Evolutionary conservation across 1,140 invertebrate species (phyloP).

Genomic region (Parapsyche elsis): DNA sequence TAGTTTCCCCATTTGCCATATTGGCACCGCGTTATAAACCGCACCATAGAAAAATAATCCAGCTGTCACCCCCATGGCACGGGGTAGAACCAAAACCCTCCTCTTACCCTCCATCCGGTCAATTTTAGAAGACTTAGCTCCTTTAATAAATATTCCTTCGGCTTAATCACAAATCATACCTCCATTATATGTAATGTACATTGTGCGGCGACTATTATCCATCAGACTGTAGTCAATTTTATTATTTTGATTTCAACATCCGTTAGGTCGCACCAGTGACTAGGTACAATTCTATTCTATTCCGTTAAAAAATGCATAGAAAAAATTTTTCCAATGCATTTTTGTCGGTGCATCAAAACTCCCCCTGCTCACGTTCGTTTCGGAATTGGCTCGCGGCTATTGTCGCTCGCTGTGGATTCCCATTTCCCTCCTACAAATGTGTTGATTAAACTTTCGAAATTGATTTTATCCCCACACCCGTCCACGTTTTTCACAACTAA

Average conservation of each 20-base stretch:
- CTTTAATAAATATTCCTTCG: too few relatives aligned
- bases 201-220: too few relatives aligned
- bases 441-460: conserved; percentile 54
- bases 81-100: not conserved
- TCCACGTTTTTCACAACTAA: not conserved
- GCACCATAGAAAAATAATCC: conserved; percentile 45
- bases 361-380: not conserved
- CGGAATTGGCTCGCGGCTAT: conserved; percentile 34
- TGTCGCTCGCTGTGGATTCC: conserved; percentile 47
- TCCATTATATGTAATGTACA: too few relatives aligned
- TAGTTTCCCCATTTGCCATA: conserved; percentile 31
- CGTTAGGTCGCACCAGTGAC: not conserved
- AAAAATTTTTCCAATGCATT: conserved; percentile 14
- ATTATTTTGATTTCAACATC: too few relatives aligned
- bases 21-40: conserved; percentile 44
- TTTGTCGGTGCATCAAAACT: conserved; percentile 10
- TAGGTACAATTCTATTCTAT: not conserved
- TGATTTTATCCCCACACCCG: conserved; percentile 23
- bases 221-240: too few relatives aligned
- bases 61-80: conserved; percentile 36
- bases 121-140: too few relatives aligned
- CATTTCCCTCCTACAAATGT: conserved; percentile 52
- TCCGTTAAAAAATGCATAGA: not conserved
- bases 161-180: too few relatives aligned
- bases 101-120: too few relatives aligned